phyloP scores from a whole-genome alignment of 37 sponge, comb jelly and placozoan genomes.

The Axinella damicornis region DNA sequence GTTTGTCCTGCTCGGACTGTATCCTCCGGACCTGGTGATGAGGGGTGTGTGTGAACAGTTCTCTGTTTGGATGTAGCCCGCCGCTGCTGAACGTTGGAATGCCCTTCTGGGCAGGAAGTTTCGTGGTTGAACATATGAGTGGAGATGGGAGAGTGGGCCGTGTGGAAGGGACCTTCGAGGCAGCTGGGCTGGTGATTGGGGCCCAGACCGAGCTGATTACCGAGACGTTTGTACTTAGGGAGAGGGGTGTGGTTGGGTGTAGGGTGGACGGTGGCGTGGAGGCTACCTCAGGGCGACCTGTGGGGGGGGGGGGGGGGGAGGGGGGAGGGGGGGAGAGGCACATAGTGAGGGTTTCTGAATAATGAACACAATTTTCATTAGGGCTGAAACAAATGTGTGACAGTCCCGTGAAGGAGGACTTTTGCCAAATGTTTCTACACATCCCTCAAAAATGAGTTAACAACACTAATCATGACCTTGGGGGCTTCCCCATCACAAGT shows the following conservation, averaged over 20 bases:
- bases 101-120: not conserved
- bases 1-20: conserved; percentile 33
- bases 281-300: not conserved
- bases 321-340: not conserved
- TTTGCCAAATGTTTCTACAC: too few relatives aligned
- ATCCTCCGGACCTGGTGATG: conserved; percentile 23
- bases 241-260: not conserved
- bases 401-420: too few relatives aligned
- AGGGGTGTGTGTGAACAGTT: not conserved
- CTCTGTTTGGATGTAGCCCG: not conserved
- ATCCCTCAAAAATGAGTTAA: too few relatives aligned
- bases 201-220: conserved; percentile 42
- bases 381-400: too few relatives aligned
- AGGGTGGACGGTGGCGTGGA: not conserved
- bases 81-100: not conserved
- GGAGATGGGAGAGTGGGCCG: conserved; percentile 60
- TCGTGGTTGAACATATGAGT: conserved; percentile 35
- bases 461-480: too few relatives aligned
- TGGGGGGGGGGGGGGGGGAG: not conserved
- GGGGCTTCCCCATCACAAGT: too few relatives aligned
- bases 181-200: conserved; percentile 48
- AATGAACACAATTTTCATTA: too few relatives aligned
- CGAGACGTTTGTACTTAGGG: conserved; percentile 39
- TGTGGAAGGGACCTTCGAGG: conserved; percentile 30
- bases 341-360: too few relatives aligned